Base-by-base conservation (phyloP, 1,140 invertebrate genomes). In the Colletes gigas region DNA sequence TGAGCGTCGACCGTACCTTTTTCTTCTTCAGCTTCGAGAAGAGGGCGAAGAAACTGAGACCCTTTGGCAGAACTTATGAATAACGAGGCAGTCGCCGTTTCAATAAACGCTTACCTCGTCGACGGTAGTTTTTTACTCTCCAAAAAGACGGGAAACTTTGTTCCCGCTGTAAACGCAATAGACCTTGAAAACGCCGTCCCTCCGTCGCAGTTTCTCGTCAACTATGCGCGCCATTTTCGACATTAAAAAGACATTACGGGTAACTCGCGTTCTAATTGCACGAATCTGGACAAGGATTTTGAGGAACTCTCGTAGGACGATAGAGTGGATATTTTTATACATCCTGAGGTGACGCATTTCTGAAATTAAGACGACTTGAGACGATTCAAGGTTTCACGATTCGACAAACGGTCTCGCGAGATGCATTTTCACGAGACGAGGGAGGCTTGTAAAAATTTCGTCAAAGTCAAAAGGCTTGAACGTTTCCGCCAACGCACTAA, bases 41-140 rank as follows among this genome's bases (percentile, higher is more conserved):
- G 21, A 17, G 57, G 57, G 47, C 55, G 60, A 62, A 71, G 83
- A 81, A 84, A 66, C 78, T 81, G 71, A 66, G 78, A 84, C 62
- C 74, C 79, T 59, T 68, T 55, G 72, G 30, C 55, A 71, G 78
- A 84, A 81, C 50, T 74, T 69, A 85, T 81, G 83, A 85, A 85
- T 85, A 84, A 85, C 81, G 83, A 85, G 83, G 62, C 52, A 81
- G 77, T 79, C 78, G 73, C 77, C 71, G 82, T 85, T 81, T 85
- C 83, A 69, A 85, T 76, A 84, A 85, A 85, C 83, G 83, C 77
- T 75, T 72, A 84, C 71, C 81, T 85, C 63, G 73, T 84, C 67
- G 66, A 47, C 44, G 41, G 55, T 44, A 60, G 74, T 84, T 84
- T 74, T 81, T 75, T 39, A 41, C 10, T 54, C n/a, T 41, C 30